Base-by-base conservation (phyloP, 2,113 vertebrate species). In the Vidua chalybeata region DNA sequence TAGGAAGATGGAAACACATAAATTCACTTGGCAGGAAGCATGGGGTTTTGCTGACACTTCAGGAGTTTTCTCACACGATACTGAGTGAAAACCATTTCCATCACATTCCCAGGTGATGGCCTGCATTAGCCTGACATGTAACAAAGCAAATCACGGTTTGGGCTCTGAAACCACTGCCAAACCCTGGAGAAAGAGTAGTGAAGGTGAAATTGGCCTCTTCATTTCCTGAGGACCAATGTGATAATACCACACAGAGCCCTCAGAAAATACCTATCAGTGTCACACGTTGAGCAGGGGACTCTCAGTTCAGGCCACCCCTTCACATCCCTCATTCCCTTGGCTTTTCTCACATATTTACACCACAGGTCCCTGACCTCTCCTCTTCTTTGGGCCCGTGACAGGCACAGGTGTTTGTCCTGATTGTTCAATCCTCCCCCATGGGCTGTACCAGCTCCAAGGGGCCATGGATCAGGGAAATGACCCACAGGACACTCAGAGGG, bases 361-460 rank as follows among this genome's bases (percentile, higher is more conserved):
- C 8, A 0, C 4, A 35, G 54, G 10, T 69, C 28, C 46, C 19
- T 66, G 77, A 54, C 46, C 46, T 62, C 33, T 78, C 52, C 52
- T 59, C 61, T 48, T 28, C 56, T 55, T 4, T 77, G 79, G 43
- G 56, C 15, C 41, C 2, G 2, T 8, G 67, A 58, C 46, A 73
- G 62, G 43, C 51, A 39, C 7, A 48, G 83, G 11, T 59, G 3
- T 79, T 80, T 62, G 68, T 73, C 63, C 63, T 3, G 15, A 11
- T 23, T 23, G 28, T 43, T 9, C 3, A 5, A 33, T 30, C 4
- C 6, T 14, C 16, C 16, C 22, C 0, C 1, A 1, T 0, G 6
- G 39, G 39, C 78, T 58, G 13, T 55, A 64, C 74, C 56, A 82
- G 52, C 4, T 37, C 24, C 66, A 11, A 59, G 63, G 24, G 67